Base-by-base conservation (phyloP, 2,888 invertebrate genomes). In the Abscondita cerata region DNA sequence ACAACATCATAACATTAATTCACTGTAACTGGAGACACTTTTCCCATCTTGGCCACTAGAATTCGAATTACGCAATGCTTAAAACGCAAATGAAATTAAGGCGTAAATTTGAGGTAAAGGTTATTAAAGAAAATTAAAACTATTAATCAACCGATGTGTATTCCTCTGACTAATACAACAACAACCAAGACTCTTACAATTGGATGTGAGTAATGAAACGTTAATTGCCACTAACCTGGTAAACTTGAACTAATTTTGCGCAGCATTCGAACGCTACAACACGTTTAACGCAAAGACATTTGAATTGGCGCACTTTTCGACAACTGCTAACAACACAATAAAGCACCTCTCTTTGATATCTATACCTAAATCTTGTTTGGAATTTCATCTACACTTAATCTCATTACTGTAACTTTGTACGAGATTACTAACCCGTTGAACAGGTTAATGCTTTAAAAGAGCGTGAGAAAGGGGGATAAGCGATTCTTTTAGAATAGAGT, bases 361-460 rank as follows among this genome's bases (percentile, higher is more conserved):
- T 50, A 25, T 47, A 58, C 48, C 53, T 57, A 62, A 62, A 62
- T 62, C 57, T 58, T 53, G 57, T 53, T 62, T 53, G 41, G 56
- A 56, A 59, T 59, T 52, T 56, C 62, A 62, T 62, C 62, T 62
- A 44, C 50, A 54, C 54, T 60, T 62, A 48, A 62, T 62, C 53
- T 62, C 62, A 59, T 62, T 59, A 56, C 61, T 4, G 25, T 56
- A 31, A 58, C 51, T 50, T 58, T 59, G 54, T 59, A 62, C 51
- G 62, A 50, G 58, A 58, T 62, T 51, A 54, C 62, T 58, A 62
- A 62, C 62, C 51, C 52, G 62, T 62, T 47, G 58, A 53, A 56
- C 62, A 62, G 62, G 62, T 62, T 62, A 62, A 62, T 62, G 58
- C 41, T 59, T 62, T 57, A 54, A 62, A 59, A 59, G 62, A 54